A percentile compares a stretch with the other conserved stretches of the same genome.
phyloP scores from a whole-genome alignment of 2,113 vertebrate genomes.

The Rhinoptilus africanus region DNA sequence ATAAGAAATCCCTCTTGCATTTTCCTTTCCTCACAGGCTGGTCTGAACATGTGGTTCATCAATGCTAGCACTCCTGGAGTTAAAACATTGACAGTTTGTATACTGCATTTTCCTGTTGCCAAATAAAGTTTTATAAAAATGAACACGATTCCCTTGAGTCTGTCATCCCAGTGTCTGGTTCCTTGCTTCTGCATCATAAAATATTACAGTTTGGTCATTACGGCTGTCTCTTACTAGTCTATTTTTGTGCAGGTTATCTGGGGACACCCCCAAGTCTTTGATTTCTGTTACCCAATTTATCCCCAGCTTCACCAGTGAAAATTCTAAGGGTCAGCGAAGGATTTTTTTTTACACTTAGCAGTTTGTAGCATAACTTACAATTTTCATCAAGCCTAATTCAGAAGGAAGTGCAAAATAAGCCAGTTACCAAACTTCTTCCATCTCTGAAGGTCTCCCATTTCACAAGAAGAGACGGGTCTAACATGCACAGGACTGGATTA shows the following conservation, averaged over 20 bases:
- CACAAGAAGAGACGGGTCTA: not conserved
- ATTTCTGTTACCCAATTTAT: not conserved
- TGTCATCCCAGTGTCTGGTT: not conserved
- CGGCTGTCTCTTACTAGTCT: not conserved
- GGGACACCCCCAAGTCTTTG: slow-evolving; percentile 9
- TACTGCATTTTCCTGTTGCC: not conserved
- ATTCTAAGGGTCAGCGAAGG: not conserved
- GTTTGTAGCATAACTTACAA: not conserved
- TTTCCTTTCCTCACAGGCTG: not conserved
- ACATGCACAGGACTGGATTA: not conserved
- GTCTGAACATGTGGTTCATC: not conserved
- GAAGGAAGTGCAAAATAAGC: not conserved
- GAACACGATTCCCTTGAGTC: not conserved
- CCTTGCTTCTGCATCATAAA: not conserved
- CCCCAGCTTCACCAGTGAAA: not conserved
- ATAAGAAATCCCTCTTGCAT: not conserved
- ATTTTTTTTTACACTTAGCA: not conserved
- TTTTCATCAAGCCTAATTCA: slow-evolving; percentile 42
- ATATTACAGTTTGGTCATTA: slow-evolving; percentile 22
- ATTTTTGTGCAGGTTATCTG: slow-evolving; percentile 32
- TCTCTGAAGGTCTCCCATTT: not conserved
- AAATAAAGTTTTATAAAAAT: not conserved
- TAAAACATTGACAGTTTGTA: not conserved
- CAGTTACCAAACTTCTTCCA: not conserved
- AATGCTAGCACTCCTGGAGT: not conserved